Evolutionary conservation across 2,113 vertebrate species (phyloP).

Genomic region (Eonycteris spelaea): DNA sequence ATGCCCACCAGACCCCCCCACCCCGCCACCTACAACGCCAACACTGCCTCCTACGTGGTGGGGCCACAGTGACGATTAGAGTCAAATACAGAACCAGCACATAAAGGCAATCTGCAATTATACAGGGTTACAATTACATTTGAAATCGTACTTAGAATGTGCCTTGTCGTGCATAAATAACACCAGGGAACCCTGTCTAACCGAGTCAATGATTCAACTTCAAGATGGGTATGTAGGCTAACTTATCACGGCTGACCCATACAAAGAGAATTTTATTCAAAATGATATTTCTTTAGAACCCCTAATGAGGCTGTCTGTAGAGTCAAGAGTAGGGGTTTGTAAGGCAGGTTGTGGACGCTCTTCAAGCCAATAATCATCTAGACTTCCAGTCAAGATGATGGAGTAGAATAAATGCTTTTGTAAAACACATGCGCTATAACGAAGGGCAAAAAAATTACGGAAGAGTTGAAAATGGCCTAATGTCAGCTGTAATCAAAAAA

Average conservation of each 20-base stretch:
- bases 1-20: neutral
- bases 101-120: neutral
- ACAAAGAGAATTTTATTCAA: neutral
- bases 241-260: neutral
- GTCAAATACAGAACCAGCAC: neutral
- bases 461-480: no score
- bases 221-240: neutral
- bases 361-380: neutral
- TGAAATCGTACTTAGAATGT: neutral
- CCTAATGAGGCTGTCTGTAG: neutral
- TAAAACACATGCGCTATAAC: no score
- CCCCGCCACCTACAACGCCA: neutral
- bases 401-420: no score
- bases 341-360: neutral
- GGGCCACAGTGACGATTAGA: neutral
- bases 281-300: neutral
- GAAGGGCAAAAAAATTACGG: no score
- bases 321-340: neutral
- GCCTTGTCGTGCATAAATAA: neutral
- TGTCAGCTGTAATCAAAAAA: no score
- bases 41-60: no score
- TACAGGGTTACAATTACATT: neutral
- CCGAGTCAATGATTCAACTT: neutral
- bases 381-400: no score
- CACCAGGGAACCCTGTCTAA: neutral